Conservation (phyloP, 2,113 vertebrate species). For the Sula dactylatra region DNA sequence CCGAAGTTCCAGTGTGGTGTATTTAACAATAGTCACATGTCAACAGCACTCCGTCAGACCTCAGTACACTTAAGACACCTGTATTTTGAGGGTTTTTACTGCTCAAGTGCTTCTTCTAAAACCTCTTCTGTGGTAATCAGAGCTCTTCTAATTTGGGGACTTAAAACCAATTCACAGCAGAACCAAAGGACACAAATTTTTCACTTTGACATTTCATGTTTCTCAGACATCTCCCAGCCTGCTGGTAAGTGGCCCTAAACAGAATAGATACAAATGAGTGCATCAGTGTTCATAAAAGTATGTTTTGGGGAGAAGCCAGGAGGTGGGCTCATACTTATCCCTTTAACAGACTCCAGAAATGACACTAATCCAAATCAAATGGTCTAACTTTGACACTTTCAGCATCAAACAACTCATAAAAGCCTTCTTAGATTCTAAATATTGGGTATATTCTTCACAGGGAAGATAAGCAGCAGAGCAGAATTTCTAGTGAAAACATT, state of each 20-base stretch:
- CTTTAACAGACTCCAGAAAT: constrained; percentile 1
- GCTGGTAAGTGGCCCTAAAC: not conserved
- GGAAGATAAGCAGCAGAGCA: constrained; percentile 16
- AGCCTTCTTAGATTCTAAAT: not conserved
- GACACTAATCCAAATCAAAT: not conserved
- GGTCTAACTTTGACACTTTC: not conserved
- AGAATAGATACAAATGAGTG: not conserved
- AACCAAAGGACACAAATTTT: not conserved
- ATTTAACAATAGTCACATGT: not conserved
- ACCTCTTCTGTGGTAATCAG: not conserved
- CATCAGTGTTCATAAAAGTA: not conserved
- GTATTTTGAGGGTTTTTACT: not conserved
- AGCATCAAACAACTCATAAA: constrained; percentile 25
- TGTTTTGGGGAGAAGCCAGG: not conserved
- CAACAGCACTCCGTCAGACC: not conserved
- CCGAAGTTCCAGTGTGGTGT: not conserved
- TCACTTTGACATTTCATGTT: not conserved
- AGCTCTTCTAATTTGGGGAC: not conserved
- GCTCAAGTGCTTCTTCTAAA: not conserved
- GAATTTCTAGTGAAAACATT: constrained; percentile 12
- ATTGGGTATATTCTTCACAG: not conserved
- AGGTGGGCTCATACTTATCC: not conserved
- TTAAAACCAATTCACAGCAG: not conserved
- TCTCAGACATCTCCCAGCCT: not conserved
- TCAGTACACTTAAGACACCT: not conserved